Base-by-base conservation (phyloP, 1,140 invertebrate species). In the Anagrus nilaparvatae region DNA sequence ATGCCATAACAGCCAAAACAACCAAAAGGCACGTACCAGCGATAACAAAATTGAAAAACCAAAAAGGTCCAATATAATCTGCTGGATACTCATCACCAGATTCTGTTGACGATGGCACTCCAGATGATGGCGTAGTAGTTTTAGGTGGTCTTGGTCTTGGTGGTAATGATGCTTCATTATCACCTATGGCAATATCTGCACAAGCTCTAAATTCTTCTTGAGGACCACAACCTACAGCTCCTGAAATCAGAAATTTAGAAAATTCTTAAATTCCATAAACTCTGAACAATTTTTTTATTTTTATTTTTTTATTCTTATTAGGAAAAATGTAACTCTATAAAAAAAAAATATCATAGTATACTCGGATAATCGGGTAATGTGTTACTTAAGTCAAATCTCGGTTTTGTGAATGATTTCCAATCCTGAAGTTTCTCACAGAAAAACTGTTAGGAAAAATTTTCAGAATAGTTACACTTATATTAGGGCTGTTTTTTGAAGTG, bases 121-220 rank as follows among this genome's bases (percentile, higher is more conserved):
- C 48, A 2, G 40, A 53, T 9, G 52, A 33, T 6, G 38, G 43
- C 6, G 50, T 53, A 23, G 49, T 51, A 19, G 46, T 44, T 7
- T 55, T 44, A 6, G 49, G 42, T 19, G 28, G 36, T 16, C 16
- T 36, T 16, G 54, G 54, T 35, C 47, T 28, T 33, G 57, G 54
- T 33, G 52, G 55, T 31, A 55, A 37, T 10, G 45, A 50, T 32
- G 35, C 52, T 25, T 59, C 59, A 13, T 67, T 53, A 23, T 77
- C 73, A 1, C 71, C 75, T 14, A 93, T 82, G 2, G 74, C 67
- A 9, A 92, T 78, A 54, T 92, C 88, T 1, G 87, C 79, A 51
- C 88, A 92, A 0, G 83, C 80, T 7, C 87, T 73, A 56, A 92
- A 93, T 55, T 89, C 84, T 58, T 91, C 87, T 60, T 91, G 87